These are phyloP conservation scores for Notamacropus eugenii DNA, from an alignment of 2,797 vertebrate genomes.

Conservation along the genomic window DNA sequence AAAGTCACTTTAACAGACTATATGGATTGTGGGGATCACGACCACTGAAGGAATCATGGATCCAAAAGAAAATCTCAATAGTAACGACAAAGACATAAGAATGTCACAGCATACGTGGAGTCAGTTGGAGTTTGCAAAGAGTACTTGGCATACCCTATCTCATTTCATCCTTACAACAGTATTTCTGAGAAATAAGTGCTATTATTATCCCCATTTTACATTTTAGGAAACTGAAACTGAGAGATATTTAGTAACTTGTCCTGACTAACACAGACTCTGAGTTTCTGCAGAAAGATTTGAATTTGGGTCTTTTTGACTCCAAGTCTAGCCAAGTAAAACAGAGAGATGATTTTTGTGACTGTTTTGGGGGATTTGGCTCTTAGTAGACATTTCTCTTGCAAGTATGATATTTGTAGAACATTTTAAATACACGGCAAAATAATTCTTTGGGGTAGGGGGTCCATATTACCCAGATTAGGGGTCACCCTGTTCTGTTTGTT, in stretches of 20 bases:
- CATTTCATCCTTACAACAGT: neutral
- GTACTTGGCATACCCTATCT: neutral
- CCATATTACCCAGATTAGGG: neutral
- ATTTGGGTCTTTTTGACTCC: neutral
- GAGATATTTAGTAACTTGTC: neutral
- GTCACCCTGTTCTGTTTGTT: neutral
- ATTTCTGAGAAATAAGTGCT: neutral
- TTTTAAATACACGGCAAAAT: slow-evolving; percentile 9
- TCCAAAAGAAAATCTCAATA: too few species aligned
- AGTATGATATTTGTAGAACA: neutral
- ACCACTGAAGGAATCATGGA: too few species aligned
- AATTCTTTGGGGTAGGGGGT: neutral
- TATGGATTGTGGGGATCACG: neutral
- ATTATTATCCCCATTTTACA: neutral
- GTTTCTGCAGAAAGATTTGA: neutral
- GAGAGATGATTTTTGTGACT: neutral
- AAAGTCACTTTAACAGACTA: neutral
- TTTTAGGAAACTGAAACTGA: neutral
- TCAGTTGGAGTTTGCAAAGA: neutral
- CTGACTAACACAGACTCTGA: neutral
- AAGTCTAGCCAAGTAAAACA: neutral
- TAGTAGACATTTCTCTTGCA: neutral
- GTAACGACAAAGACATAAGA: too few species aligned
- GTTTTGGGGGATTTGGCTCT: slow-evolving; percentile 1
- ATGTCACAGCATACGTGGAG: neutral